A percentile compares a stretch with the other conserved stretches of the same genome.
Conservation (phyloP, 2,113 vertebrate genomes). For the Pseudopodoces humilis region DNA sequence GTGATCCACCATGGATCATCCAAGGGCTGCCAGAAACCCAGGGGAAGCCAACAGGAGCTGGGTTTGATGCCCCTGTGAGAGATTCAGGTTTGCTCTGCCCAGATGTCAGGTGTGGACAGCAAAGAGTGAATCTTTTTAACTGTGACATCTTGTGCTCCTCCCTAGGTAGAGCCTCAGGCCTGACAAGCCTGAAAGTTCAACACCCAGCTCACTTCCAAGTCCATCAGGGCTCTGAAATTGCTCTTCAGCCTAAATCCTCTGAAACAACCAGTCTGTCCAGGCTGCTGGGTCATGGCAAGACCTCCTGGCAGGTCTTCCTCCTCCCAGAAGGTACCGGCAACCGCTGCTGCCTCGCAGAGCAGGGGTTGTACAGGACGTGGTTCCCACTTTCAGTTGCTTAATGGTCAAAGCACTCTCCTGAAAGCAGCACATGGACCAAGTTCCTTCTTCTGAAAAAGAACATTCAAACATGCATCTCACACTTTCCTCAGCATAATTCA, state of each 20-base stretch:
- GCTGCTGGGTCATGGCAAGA: neutral
- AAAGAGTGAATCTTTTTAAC: neutral
- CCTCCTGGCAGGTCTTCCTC: neutral
- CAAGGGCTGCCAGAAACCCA: neutral
- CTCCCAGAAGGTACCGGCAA: neutral
- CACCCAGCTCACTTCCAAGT: neutral
- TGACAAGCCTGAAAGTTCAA: neutral
- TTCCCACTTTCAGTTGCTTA: neutral
- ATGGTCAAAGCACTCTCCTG: neutral
- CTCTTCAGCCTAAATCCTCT: neutral
- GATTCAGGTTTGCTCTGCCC: neutral
- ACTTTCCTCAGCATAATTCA: neutral
- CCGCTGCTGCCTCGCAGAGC: rapidly evolving
- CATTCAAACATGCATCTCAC: rapidly evolving
- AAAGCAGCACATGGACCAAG: rapidly evolving
- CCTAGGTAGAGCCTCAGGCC: neutral
- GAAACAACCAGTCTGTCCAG: neutral
- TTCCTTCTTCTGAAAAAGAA: neutral
- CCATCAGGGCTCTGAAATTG: neutral
- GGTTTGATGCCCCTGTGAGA: neutral
- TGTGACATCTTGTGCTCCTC: neutral
- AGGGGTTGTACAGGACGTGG: neutral
- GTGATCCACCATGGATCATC: neutral
- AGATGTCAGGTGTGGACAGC: neutral
- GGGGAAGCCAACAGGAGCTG: neutral